Evolutionary conservation across 2,113 vertebrate genomes (phyloP).

Genomic region (Hemibagrus wyckioides): DNA sequence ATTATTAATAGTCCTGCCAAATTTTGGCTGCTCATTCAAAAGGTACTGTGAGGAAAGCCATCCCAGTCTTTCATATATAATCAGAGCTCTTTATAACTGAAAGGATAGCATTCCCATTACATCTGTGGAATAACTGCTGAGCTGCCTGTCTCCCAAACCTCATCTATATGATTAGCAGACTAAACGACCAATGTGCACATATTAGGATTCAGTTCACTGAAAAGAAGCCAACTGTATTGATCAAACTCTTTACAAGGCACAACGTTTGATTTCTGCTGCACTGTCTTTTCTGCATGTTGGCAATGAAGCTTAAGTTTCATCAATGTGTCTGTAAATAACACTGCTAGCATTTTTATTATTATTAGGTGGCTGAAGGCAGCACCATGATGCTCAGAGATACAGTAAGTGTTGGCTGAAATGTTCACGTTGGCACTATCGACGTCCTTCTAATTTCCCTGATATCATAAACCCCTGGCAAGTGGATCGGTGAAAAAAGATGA

Average conservation of each 20-base stretch:
- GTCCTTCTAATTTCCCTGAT: not conserved
- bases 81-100: not conserved
- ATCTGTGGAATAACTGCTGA: conserved; percentile 6
- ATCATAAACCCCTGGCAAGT: not conserved
- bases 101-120: not conserved
- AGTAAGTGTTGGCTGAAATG: not conserved
- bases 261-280: not conserved
- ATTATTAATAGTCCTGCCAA: conserved; percentile 67
- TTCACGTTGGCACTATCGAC: not conserved
- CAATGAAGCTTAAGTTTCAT: not conserved
- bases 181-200: not conserved
- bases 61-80: conserved; percentile 37
- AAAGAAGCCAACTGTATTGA: not conserved
- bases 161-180: conserved; percentile 2
- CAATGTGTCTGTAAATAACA: conserved; percentile 1
- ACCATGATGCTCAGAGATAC: not conserved
- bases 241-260: not conserved
- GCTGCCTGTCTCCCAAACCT: not conserved
- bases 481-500: not conserved
- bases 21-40: conserved; percentile 66
- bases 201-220: not conserved
- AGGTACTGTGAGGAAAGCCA: conserved; percentile 55
- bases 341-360: not conserved
- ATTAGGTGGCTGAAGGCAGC: not conserved
- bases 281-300: not conserved